Conservation (phyloP, 1,140 invertebrate genomes). For the Pygmarrhopalites habei region DNA sequence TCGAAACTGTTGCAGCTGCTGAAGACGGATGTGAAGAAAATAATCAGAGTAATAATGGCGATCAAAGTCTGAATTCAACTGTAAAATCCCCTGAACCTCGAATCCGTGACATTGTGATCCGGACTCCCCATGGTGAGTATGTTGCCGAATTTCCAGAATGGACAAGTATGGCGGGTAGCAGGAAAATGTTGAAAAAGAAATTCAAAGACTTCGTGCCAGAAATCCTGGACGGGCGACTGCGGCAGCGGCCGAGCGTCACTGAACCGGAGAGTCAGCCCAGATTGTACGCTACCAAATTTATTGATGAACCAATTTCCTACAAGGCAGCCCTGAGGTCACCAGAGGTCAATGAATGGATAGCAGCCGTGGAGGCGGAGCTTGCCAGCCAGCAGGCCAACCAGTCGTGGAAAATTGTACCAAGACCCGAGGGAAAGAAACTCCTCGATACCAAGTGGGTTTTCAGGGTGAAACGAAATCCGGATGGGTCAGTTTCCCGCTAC, state of each 20-base stretch:
- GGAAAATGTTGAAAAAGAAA: too few species aligned
- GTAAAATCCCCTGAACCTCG: too few species aligned
- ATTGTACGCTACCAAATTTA: background rate
- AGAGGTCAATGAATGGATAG: constrained; percentile 30
- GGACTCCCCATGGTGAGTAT: background rate
- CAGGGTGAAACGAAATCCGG: constrained; percentile 14
- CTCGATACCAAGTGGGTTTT: constrained; percentile 24
- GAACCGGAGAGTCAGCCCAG: too few species aligned
- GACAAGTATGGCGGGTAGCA: background rate
- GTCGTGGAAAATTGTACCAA: constrained; percentile 41
- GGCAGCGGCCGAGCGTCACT: background rate
- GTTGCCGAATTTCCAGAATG: background rate
- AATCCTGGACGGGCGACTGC: background rate
- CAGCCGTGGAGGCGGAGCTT: constrained; percentile 38
- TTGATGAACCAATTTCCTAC: constrained; percentile 21
- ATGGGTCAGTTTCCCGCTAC: constrained; percentile 15
- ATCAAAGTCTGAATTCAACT: too few species aligned
- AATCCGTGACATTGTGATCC: background rate
- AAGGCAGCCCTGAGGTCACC: constrained; percentile 26
- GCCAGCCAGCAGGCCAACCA: constrained; percentile 31
- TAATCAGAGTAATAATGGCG: too few species aligned
- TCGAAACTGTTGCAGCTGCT: too few species aligned
- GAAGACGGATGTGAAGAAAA: too few species aligned
- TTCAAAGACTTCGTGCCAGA: too few species aligned
- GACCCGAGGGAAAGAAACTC: constrained; percentile 40